A percentile compares a stretch with the other conserved stretches of the same genome.
Conservation (phyloP, 1,140 invertebrate genomes). For the Acromyrmex echinatior region DNA sequence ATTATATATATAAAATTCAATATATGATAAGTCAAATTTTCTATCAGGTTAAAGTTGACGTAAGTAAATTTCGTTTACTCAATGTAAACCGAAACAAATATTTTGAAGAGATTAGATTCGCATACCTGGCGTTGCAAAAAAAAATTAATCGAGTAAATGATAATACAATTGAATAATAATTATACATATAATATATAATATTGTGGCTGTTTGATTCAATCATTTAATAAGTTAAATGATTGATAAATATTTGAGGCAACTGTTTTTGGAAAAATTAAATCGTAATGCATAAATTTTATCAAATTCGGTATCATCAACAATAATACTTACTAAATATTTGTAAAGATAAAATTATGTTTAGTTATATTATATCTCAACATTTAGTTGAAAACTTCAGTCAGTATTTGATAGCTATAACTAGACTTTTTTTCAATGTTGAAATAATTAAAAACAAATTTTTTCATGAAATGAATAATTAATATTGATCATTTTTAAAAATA, state of each 20-base stretch:
- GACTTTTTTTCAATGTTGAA: not conserved
- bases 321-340: no score
- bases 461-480: not conserved
- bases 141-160: conserved; percentile 45
- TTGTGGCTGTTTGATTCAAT: conserved; percentile 5
- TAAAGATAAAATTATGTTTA: no score
- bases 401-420: no score
- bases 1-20: no score
- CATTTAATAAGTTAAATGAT: conserved; percentile 6
- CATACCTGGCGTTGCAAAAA: conserved; percentile 8
- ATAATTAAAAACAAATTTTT: not conserved
- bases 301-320: no score
- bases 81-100: conserved; percentile 34
- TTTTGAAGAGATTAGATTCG: conserved; percentile 1
- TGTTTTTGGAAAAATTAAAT: conserved; percentile 18
- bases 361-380: no score
- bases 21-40: not conserved
- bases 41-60: not conserved
- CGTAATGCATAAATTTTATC: not conserved
- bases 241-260: conserved; percentile 6
- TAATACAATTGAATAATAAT: conserved; percentile 2
- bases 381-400: no score
- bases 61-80: conserved; percentile 43
- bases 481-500: not conserved
- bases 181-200: not conserved